Evolutionary conservation across 2,888 invertebrate genomes (phyloP), one percentile per base, ranked within the genome.

Genomic region (Willowsia nigromaculata): DNA sequence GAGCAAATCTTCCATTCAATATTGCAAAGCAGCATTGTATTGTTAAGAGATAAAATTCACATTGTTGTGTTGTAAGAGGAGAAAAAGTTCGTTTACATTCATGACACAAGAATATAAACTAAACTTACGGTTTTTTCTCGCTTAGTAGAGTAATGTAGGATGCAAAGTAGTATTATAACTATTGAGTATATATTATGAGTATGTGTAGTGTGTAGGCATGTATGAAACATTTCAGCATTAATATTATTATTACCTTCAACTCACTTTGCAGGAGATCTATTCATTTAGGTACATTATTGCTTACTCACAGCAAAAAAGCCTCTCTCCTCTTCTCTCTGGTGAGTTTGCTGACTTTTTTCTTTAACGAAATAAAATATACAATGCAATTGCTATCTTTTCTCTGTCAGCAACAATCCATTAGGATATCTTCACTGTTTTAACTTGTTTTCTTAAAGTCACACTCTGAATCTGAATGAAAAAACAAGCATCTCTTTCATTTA

Each of bases 261-360:
- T 87, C 82, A 88, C 88, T 88, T 88, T 88, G 88, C 88, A 88
- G 88, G 88, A 88, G 88, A 88, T 88, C 88, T 88, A 87, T 88
- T 88, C 88, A 88, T 87, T 83, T 47, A 83, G 82, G 83, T 40
- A 87, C 83, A 65, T 88, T 88, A 88, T 88, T 88, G 40, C 88
- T 78, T 56, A 56, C 56, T 80, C 80, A 53, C 33, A 83, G 30
- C 1, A 50, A 15, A 18, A 59, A 56, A 56, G 27, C 53, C 27
- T 37, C 56, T 56, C 53, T 56, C 53, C 22, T 59, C 27, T 68
- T 40, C 27, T 59, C 59, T 81, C 40, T 59, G 27, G 78, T 53
- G 62, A 86, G 81, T 87, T 87, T 87, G 87, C 87, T 87, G 87
- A 82, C 83, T 88, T 88, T 59, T 59, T 87, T 76, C 56, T 65